phyloP scores from a whole-genome alignment of 92 coral and sea anemone genomes.

The Phenganax subtilis region DNA sequence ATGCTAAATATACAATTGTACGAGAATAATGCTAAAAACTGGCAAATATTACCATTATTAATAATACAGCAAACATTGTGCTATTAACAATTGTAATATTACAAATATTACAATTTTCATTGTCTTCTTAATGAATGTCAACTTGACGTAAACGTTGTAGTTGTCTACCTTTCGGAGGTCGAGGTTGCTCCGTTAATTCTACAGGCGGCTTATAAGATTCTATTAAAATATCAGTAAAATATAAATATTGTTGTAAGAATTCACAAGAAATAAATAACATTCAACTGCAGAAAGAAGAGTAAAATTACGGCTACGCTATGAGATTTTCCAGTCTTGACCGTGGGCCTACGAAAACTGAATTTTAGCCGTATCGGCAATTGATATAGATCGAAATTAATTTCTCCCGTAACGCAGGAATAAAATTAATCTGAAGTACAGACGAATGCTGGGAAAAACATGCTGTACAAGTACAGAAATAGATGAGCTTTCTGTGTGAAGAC shows the following conservation, averaged over 20 bases:
- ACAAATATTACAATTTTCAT: neutral
- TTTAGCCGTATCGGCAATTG: no score
- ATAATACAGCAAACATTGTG: neutral
- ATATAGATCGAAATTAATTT: no score
- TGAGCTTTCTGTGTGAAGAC: no score
- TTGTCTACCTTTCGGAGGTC: slow-evolving; percentile 3
- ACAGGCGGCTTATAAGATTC: slow-evolving; percentile 10
- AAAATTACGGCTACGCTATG: neutral
- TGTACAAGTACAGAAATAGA: no score
- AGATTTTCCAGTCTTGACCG: no score
- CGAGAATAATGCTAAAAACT: neutral
- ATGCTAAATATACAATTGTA: neutral
- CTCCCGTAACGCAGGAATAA: no score
- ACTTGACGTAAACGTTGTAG: neutral
- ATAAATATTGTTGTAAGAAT: neutral
- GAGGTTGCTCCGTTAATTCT: neutral
- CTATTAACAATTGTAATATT: neutral
- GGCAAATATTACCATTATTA: neutral
- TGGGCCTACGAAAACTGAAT: no score
- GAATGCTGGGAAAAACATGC: neutral
- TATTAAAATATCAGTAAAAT: neutral
- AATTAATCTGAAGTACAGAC: neutral
- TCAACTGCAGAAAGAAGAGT: neutral
- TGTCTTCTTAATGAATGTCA: neutral
- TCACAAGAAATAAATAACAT: neutral